phyloP scores from a whole-genome alignment of 1,140 invertebrate species.

The Melipona quadrifasciata region DNA sequence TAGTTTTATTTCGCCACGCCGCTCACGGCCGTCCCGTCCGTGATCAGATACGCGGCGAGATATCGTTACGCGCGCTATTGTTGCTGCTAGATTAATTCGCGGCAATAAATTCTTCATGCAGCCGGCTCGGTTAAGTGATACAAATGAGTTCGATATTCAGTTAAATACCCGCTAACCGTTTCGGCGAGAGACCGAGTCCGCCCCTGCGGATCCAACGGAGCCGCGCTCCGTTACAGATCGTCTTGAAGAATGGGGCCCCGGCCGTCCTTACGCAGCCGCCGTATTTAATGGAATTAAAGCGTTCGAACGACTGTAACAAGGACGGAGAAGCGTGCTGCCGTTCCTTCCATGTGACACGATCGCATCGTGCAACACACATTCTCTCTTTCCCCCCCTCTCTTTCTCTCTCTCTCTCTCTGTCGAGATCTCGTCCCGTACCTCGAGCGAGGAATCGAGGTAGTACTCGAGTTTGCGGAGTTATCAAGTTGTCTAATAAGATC shows the following conservation, averaged over 20 bases:
- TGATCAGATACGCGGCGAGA: conserved; percentile 48
- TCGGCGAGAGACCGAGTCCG: conserved; percentile 48
- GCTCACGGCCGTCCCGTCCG: conserved; percentile 17
- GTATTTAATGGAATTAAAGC: conserved; percentile 65
- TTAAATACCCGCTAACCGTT: conserved; percentile 54
- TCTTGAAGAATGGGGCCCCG: conserved; percentile 45
- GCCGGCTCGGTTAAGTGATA: conserved; percentile 44
- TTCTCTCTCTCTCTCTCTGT: no score
- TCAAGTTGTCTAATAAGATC: background rate
- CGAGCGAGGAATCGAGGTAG: no score
- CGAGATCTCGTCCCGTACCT: no score
- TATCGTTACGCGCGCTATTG: conserved; percentile 57
- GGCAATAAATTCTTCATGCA: conserved; percentile 50
- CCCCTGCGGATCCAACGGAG: conserved; percentile 28
- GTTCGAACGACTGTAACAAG: conserved; percentile 27
- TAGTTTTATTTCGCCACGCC: conserved; percentile 52
- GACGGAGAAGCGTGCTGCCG: background rate
- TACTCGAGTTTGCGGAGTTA: background rate
- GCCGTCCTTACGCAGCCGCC: conserved; percentile 37
- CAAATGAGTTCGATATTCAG: conserved; percentile 55
- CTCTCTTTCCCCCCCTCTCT: no score
- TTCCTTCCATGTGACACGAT: background rate
- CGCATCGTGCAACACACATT: conserved; percentile 18
- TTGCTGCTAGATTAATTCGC: conserved; percentile 53
- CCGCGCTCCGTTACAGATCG: conserved; percentile 31